Evolutionary conservation across 1,140 invertebrate genomes (phyloP), one percentile per base, ranked within the genome.

Genomic region (Listronotus oregonensis): DNA sequence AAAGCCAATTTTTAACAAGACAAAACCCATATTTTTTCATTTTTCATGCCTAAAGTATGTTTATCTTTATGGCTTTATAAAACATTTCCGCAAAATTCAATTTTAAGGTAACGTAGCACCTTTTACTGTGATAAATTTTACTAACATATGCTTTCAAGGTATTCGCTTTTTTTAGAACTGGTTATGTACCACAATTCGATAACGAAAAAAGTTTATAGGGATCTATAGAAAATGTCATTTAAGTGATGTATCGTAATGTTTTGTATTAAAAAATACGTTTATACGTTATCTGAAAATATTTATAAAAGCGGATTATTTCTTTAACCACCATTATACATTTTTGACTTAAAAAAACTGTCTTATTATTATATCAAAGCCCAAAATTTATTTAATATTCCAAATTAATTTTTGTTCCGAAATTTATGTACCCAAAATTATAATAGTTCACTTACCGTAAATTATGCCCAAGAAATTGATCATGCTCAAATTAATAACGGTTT

Each of bases 21-120:
- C 42, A 46, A 14, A 58, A 31, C 18, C 44, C 46, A 46, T 58
- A 46, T 58, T 58, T 58, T 58, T 43, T 44, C 31, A 46, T 58
- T 46, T 46, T 44, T 21, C 46, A 43, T 58, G 56, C 56, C 11
- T 58, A 58, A 58, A 58, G 42, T 58, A 58, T 58, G 40, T 58
- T 58, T 58, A 58, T 58, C 43, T 58, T 58, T 58, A 58, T 46
- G 43, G 56, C 56, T 58, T 44, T 58, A 58, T 58, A 58, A 58
- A 58, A 47, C 43, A 58, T 58, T 58, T 58, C 56, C 31, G 56
- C 10, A 37, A 58, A 58, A 58, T 58, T 58, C 56, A 58, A 58
- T 58, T 58, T 58, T 58, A 58, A 58, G 56, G 56, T 58, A 58
- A 58, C 56, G 46, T 58, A 43, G 56, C 56, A 58, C 40, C 56